Base-by-base conservation (phyloP, 2,888 invertebrate species). In the Lumbricus terrestris region DNA sequence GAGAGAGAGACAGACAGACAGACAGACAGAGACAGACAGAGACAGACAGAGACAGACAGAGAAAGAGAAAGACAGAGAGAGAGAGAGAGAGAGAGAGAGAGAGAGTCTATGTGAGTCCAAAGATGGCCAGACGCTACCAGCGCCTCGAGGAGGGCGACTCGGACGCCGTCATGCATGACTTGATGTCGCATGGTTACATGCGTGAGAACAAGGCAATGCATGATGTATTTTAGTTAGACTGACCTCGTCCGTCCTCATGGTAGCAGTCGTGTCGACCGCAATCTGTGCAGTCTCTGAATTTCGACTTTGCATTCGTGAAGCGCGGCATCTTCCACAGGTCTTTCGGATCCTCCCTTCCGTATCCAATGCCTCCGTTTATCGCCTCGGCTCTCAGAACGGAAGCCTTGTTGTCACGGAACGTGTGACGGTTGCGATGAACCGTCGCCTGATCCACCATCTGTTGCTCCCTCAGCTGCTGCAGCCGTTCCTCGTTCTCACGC, bases 241-340 rank as follows among this genome's bases (percentile, higher is more conserved):
- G 85, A 85, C 85, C 85, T 85, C 85, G 29, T 1, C 85, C 85
- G 85, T 85, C 85, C 16, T 85, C 85, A 35, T 33, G 85, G 35
- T 85, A 85, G 85, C 85, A 85, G 85, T 85, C 85, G 85, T 85
- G 85, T 34, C 85, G 34, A 23, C 23, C 35, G 34, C 85, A 85
- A 34, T 85, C 20, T 29, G 85, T 35, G 35, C 85, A 85, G 85
- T 85, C 85, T 34, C 35, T 85, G 18, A 85, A 35, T 23, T 35
- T 85, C 34, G 85, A 85, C 37, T 37, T 85, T 34, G 85, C 69
- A 35, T 85, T 85, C 35, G 85, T 37, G 85, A 85, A 85, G 85
- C 85, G 85, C 23, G 85, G 37, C 85, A 85, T 85, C 85, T 85
- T 85, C 85, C 85, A 85, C 15, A 85, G 85, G 18, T 85, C 85